A percentile compares a stretch with the other conserved stretches of the same genome.
Evolutionary conservation across 2,888 invertebrate species (phyloP).

Genomic region (Andricus curvator): DNA sequence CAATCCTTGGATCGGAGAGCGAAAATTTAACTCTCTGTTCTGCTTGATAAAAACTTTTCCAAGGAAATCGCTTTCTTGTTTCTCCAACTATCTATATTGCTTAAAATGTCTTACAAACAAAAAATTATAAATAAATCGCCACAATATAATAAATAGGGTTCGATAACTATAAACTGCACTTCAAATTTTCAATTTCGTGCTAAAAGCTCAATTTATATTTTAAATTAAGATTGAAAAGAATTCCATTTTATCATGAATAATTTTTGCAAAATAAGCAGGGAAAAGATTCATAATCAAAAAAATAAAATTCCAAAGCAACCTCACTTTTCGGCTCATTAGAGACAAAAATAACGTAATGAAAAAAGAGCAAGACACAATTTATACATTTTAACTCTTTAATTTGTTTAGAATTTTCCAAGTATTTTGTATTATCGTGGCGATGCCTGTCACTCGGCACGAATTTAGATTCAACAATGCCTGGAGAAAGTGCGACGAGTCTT

Average conservation of each 20-base stretch:
- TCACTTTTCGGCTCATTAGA: no score
- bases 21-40: neutral
- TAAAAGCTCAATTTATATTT: neutral
- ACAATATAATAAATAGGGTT: no score
- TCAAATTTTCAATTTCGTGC: no score
- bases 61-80: neutral
- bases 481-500: conserved; percentile 72
- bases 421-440: neutral
- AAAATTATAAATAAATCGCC: neutral
- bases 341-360: no score
- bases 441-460: neutral
- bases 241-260: no score
- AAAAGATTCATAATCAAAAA: no score
- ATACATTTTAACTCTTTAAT: neutral
- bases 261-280: no score
- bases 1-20: neutral
- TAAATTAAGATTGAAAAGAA: no score
- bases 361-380: no score
- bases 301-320: no score
- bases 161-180: no score
- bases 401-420: neutral
- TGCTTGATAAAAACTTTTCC: neutral
- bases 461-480: conserved; percentile 32
- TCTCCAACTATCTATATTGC: neutral
- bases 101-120: neutral